A percentile compares a stretch with the other conserved stretches of the same genome.
phyloP scores from a whole-genome alignment of 1,140 invertebrate species.

The Drosophila trapezifrons region DNA sequence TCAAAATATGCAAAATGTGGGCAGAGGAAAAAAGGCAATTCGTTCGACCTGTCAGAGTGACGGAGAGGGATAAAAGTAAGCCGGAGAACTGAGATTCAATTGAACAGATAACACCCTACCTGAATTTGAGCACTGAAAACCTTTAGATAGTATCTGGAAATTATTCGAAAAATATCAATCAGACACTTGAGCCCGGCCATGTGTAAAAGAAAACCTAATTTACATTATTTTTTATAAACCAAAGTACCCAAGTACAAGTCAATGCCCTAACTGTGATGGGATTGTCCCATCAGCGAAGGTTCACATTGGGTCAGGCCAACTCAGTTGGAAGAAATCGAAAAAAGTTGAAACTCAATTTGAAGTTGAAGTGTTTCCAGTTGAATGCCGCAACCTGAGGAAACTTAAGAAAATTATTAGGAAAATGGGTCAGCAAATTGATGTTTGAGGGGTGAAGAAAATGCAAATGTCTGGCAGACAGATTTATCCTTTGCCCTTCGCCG shows the following conservation, averaged over 20 bases:
- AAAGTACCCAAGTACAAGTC: constrained; percentile 21
- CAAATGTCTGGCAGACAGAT: constrained; percentile 65
- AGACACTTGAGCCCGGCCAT: constrained; percentile 44
- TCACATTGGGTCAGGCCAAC: constrained; percentile 53
- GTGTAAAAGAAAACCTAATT: constrained; percentile 49
- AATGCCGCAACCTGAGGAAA: constrained; percentile 40
- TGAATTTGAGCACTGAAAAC: constrained; percentile 7
- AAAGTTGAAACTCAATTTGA: constrained; percentile 32
- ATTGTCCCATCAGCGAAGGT: constrained; percentile 22
- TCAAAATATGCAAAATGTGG: constrained; percentile 49
- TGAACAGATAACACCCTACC: constrained; percentile 38
- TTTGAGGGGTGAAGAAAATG: constrained; percentile 48
- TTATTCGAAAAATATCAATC: constrained; percentile 56
- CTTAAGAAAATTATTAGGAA: constrained; percentile 67
- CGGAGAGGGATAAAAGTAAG: constrained; percentile 23
- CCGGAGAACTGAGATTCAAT: constrained; percentile 35
- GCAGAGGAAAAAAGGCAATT: constrained; percentile 20
- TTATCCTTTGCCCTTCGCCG: constrained; percentile 27
- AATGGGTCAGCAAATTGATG: constrained; percentile 71
- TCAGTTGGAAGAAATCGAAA: constrained; percentile 59
- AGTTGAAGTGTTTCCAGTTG: constrained; percentile 70
- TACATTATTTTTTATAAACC: constrained; percentile 15
- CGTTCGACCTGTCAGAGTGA: constrained; percentile 45
- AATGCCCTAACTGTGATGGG: constrained; percentile 36
- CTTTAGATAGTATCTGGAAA: constrained; percentile 28